Evolutionary conservation across 1,140 invertebrate species (phyloP).

Genomic region (Tachypleus tridentatus): DNA sequence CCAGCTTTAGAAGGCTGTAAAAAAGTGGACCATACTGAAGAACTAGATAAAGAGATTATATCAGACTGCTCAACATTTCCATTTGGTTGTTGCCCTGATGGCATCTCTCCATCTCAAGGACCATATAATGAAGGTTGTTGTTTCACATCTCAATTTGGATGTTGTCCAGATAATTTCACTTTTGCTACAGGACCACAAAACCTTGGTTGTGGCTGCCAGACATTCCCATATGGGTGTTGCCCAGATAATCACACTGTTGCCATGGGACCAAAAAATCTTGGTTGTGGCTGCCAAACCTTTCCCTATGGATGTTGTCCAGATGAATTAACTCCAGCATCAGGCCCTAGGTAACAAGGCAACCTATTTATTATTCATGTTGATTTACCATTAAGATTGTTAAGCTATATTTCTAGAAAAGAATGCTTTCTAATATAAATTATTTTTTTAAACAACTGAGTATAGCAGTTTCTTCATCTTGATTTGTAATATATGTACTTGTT

Average conservation of each 20-base stretch:
- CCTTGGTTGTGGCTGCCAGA: constrained; percentile 29
- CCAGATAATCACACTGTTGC: constrained; percentile 36
- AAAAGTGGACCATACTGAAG: constrained; percentile 32
- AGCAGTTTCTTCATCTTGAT: too few species aligned
- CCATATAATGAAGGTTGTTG: constrained; percentile 35
- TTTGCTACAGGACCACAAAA: constrained; percentile 40
- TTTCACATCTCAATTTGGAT: constrained; percentile 54
- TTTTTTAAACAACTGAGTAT: too few species aligned
- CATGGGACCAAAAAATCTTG: constrained; percentile 6
- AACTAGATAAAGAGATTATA: constrained; percentile 50
- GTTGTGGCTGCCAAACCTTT: constrained; percentile 32
- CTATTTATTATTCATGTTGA: too few species aligned
- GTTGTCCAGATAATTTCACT: constrained; percentile 73
- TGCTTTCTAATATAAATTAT: too few species aligned
- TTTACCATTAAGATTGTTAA: too few species aligned
- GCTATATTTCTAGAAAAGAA: too few species aligned
- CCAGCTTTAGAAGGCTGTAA: constrained; percentile 56
- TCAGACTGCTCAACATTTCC: constrained; percentile 34
- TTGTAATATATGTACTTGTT: too few species aligned
- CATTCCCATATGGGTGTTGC: not conserved
- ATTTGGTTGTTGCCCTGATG: constrained; percentile 65
- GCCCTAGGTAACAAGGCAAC: constrained; percentile 38
- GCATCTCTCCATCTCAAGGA: constrained; percentile 39
- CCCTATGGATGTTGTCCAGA: constrained; percentile 48
- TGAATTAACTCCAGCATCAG: constrained; percentile 34